A percentile compares a stretch with the other conserved stretches of the same genome.
These are phyloP conservation scores for Agapostemon virescens DNA, from an alignment of 2,888 invertebrate genomes.

Conservation along the genomic window DNA sequence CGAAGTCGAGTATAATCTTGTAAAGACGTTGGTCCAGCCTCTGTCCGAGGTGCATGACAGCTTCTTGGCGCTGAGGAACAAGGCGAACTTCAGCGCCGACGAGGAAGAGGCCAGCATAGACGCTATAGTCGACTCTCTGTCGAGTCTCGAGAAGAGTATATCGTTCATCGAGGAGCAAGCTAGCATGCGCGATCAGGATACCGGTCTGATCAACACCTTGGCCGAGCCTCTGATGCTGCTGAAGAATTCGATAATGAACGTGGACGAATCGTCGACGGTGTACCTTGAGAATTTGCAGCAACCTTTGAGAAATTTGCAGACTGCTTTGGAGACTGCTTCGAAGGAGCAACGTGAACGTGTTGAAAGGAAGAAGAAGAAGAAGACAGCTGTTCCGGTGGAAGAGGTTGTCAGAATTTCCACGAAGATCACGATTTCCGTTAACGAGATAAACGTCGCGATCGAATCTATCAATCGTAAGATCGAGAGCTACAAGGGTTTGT, in stretches of 20 bases:
- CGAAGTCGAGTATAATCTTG: conserved; percentile 44
- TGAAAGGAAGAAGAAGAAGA: neutral
- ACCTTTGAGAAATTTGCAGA: conserved; percentile 55
- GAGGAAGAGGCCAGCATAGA: conserved; percentile 62
- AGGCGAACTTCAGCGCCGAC: conserved; percentile 21
- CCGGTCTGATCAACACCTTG: conserved; percentile 38
- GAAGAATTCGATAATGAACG: conserved; percentile 58
- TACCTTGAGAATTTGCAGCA: conserved; percentile 60
- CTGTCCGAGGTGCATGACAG: conserved; percentile 56
- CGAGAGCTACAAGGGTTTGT: conserved; percentile 48
- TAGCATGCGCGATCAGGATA: neutral
- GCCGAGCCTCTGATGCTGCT: conserved; percentile 58
- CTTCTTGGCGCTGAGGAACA: conserved; percentile 52
- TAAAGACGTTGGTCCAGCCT: conserved; percentile 56
- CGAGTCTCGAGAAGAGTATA: conserved; percentile 68
- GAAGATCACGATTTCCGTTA: conserved; percentile 39
- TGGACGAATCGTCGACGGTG: conserved; percentile 58
- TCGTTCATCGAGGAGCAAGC: conserved; percentile 65
- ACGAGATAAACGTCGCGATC: conserved; percentile 51
- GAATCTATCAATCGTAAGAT: conserved; percentile 55
- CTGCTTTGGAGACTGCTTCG: conserved; percentile 49
- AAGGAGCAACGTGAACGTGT: conserved; percentile 6
- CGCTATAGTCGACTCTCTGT: conserved; percentile 67
- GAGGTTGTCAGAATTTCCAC: conserved; percentile 41
- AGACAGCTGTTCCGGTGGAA: conserved; percentile 17